Conservation (phyloP, 2,113 vertebrate genomes). For the Xiphorhynchus elegans region DNA sequence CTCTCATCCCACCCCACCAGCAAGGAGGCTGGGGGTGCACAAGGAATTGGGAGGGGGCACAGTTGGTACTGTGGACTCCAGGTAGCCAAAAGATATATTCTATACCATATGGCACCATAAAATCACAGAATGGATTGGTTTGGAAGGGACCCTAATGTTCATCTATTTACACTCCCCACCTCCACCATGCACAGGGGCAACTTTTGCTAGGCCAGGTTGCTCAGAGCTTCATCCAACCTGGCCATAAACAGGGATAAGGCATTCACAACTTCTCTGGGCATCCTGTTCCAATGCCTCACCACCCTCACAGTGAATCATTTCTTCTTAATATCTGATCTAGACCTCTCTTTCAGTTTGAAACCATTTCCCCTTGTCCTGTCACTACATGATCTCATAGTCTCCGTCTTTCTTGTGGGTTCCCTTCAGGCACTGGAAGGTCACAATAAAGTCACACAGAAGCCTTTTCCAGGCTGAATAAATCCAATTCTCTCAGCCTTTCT, state of each 20-base stretch:
- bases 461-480: too few relatives aligned
- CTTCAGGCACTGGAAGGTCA: too few relatives aligned
- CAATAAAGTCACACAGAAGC: too few relatives aligned
- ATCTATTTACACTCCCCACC: background rate
- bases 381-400: background rate
- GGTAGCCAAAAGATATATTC: background rate
- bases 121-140: background rate
- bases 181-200: background rate
- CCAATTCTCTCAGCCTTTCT: too few relatives aligned
- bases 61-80: background rate
- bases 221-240: background rate
- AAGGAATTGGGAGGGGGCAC: background rate
- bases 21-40: background rate
- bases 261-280: background rate
- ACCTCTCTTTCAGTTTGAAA: background rate
- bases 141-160: background rate
- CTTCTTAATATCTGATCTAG: background rate
- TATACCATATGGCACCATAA: background rate
- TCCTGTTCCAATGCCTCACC: background rate
- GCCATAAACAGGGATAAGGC: background rate
- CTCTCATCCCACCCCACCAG: background rate
- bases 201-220: background rate
- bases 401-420: too few relatives aligned
- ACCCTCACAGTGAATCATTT: background rate
- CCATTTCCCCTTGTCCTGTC: background rate